Evolutionary conservation across 2,113 vertebrate genomes (phyloP).

Genomic region (Mastomys coucha): DNA sequence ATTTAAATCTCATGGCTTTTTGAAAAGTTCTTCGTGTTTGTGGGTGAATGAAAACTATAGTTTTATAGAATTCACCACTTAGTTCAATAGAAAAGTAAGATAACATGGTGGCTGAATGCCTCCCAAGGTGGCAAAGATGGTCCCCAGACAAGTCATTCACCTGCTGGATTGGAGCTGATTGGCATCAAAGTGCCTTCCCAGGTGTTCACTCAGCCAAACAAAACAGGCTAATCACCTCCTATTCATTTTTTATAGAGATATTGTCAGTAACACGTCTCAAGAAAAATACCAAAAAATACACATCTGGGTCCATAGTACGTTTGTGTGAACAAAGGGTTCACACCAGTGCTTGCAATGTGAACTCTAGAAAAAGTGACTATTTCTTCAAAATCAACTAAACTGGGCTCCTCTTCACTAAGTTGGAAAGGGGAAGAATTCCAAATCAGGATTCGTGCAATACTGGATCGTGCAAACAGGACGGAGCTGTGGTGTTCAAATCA

Average conservation of each 20-base stretch:
- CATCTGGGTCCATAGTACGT: background rate
- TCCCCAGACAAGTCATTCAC: constrained; percentile 53
- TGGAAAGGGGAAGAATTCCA: constrained; percentile 20
- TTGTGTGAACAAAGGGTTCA: constrained; percentile 4
- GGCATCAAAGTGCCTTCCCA: constrained; percentile 38
- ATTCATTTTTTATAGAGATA: constrained; percentile 34
- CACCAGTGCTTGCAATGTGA: background rate
- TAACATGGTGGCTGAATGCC: constrained; percentile 37
- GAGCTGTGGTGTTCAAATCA: background rate
- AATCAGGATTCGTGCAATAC: background rate
- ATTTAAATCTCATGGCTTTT: constrained; percentile 45
- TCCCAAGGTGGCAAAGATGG: background rate
- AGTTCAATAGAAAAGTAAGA: constrained; percentile 58
- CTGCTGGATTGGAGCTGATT: constrained; percentile 62
- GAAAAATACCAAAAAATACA: constrained; percentile 13
- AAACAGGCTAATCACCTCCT: constrained; percentile 53
- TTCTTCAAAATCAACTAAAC: constrained; percentile 41
- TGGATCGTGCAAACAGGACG: constrained; percentile 2
- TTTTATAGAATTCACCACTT: constrained; percentile 35
- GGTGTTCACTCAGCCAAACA: constrained; percentile 53
- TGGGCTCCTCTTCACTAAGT: constrained; percentile 24
- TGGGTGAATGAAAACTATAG: constrained; percentile 61
- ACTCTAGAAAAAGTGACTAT: background rate
- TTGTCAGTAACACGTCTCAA: constrained; percentile 47
- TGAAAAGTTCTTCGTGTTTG: constrained; percentile 45